These are phyloP conservation scores for Crossocerus cetratus DNA, from an alignment of 2,888 invertebrate species.

Conservation along the genomic window DNA sequence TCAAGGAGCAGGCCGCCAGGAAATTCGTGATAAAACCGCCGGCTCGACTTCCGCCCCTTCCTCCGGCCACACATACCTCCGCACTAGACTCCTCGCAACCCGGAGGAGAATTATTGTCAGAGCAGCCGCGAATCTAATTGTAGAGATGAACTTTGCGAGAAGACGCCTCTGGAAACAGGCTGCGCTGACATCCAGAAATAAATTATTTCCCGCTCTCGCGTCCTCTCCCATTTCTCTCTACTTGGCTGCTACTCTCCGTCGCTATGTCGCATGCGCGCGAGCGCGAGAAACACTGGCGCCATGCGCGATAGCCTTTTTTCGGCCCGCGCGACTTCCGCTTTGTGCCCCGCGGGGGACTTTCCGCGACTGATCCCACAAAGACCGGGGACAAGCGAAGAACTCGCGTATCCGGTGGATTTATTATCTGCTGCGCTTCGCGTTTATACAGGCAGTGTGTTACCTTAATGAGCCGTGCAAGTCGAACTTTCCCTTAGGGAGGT, in stretches of 20 bases:
- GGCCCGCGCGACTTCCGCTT: constrained; percentile 45
- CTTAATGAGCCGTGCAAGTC: no score
- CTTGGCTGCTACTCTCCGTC: constrained; percentile 27
- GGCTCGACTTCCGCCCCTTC: no score
- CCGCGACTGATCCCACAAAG: constrained; percentile 47
- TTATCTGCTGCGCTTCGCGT: no score
- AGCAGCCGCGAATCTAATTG: constrained; percentile 42
- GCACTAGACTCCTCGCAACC: not conserved
- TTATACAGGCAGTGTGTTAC: no score
- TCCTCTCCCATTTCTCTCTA: no score
- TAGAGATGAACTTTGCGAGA: constrained; percentile 34
- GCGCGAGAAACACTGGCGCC: constrained; percentile 30
- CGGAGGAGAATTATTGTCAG: constrained; percentile 38
- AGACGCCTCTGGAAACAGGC: not conserved
- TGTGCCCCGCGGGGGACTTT: constrained; percentile 19
- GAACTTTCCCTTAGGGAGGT: no score
- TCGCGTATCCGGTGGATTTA: not conserved
- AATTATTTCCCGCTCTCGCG: constrained; percentile 48
- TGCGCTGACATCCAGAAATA: constrained; percentile 35
- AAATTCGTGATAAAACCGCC: no score
- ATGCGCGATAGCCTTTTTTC: constrained; percentile 9
- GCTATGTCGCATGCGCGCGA: constrained; percentile 36
- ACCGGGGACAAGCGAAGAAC: constrained; percentile 39
- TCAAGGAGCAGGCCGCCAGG: no score
- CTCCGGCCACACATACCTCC: no score